phyloP scores from a whole-genome alignment of 64 coral and sea anemone genomes.

The Astreopora myriophthalma region DNA sequence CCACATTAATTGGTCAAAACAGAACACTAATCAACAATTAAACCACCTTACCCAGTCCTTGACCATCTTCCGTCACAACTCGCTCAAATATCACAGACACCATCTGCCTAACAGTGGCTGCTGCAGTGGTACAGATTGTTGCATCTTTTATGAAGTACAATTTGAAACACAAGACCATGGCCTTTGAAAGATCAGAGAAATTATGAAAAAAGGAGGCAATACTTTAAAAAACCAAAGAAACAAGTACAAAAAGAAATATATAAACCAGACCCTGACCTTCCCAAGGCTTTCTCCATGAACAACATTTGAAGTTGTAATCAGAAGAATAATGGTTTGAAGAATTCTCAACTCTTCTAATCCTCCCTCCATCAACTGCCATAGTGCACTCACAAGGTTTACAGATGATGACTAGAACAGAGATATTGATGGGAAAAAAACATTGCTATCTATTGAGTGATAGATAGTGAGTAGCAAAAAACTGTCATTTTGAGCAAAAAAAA shows the following conservation, averaged over 20 bases:
- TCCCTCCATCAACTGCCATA: constrained; percentile 96
- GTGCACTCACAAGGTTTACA: constrained; percentile 70
- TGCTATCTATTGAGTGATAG: too few species aligned
- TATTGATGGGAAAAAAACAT: background rate
- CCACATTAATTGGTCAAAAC: background rate
- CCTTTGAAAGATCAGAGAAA: constrained; percentile 37
- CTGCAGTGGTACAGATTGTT: constrained; percentile 90
- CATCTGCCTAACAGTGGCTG: constrained; percentile 96
- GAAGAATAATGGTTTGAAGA: constrained; percentile 88
- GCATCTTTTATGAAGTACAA: constrained; percentile 94
- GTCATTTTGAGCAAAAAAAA: too few species aligned
- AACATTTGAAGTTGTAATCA: constrained; percentile 90
- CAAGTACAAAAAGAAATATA: too few species aligned
- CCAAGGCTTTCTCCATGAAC: constrained; percentile 90
- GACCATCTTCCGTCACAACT: constrained; percentile 83
- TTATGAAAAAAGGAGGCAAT: background rate
- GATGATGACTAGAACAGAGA: constrained; percentile 61
- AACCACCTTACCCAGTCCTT: constrained; percentile 62
- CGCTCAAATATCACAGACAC: constrained; percentile 98
- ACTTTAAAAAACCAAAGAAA: background rate
- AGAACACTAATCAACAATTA: background rate
- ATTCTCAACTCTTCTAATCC: constrained; percentile 93
- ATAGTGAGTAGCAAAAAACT: too few species aligned
- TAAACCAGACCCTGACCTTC: constrained; percentile 77
- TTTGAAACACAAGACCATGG: constrained; percentile 96